Evolutionary conservation across 53 echinoderm and acorn worm species (phyloP), one percentile per base, ranked within the genome.

Genomic region (Luidia sarsii): DNA sequence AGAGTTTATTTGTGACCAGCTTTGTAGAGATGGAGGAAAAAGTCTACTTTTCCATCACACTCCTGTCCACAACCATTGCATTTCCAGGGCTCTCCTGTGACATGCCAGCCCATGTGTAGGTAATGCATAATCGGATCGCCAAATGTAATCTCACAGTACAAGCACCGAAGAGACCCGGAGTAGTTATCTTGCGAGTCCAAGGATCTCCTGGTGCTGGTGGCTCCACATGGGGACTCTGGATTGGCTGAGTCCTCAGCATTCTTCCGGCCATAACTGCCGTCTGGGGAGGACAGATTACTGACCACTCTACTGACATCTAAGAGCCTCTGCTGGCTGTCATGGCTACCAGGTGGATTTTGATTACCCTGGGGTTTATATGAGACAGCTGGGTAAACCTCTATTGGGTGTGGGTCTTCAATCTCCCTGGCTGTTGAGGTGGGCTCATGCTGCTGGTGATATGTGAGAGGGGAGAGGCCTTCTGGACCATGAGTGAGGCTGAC

Each of bases 81-180:
- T 21, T 77, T 77, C 77, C 77, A 77, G 45, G 77, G 77, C 45
- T 77, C 77, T 33, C 60, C 77, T n/a, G 77, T 77, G 4, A 77
- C 77, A 32, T 77, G 77, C 77, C 77, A 77, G 9, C 77, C 77
- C 77, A 77, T 77, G 48, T 77, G 77, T 8, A 77, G 77, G 32
- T 77, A 77, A 29, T 77, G 77, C 77, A 77, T 60, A 33, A 77
- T 59, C 13, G 77, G 60, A 43, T 77, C 77, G 19, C 77, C 77
- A 45, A 77, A 77, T 9, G 60, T 41, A 31, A 77, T 77, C 32
- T 77, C 77, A 60, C 77, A 77, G 61, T 30, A 77, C 30, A 37
- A 18, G 24, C 77, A 77, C n/a, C 35, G 59, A 61, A 55, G 48
- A 14, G 77, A 77, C n/a, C 77, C 77, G 7, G 77, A 27, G 10